Evolutionary conservation across 2,888 invertebrate species (phyloP).

Genomic region (Limnephilus auricula): DNA sequence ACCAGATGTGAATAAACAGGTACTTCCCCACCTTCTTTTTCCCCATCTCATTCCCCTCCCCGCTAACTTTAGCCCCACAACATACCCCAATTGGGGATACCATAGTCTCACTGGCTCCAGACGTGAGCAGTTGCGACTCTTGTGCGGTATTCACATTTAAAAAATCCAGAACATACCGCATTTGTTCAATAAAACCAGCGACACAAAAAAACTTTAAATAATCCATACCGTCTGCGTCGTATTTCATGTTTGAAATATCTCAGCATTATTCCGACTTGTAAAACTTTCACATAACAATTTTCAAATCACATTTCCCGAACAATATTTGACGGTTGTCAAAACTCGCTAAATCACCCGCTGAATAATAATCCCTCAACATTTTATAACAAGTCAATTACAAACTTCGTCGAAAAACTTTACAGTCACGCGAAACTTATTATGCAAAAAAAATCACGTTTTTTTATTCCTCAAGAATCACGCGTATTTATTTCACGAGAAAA

Average conservation of each 20-base stretch:
- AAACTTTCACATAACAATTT: constrained; percentile 28
- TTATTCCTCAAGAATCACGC: too few species aligned
- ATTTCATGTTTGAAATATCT: constrained; percentile 32
- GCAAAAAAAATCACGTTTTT: not conserved
- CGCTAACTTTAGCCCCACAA: too few species aligned
- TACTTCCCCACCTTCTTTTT: too few species aligned
- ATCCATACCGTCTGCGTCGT: not conserved
- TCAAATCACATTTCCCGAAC: constrained; percentile 26
- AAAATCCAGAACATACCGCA: not conserved
- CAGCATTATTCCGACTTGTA: constrained; percentile 24
- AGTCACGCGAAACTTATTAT: not conserved
- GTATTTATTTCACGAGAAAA: not conserved
- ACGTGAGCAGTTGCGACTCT: too few species aligned
- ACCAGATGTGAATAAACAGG: too few species aligned
- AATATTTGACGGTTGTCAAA: not conserved
- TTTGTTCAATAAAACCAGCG: not conserved
- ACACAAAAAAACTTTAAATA: not conserved
- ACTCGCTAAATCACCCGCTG: not conserved
- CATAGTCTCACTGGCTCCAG: too few species aligned
- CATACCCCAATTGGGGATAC: too few species aligned
- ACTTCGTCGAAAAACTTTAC: constrained; percentile 22
- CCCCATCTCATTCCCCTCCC: too few species aligned
- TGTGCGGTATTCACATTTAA: too few species aligned
- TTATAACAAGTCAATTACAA: not conserved
- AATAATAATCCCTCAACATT: constrained; percentile 16